Percentiles rank a stretch among this genome's conserved stretches.
These are phyloP conservation scores for Sebastes cheni DNA, from an alignment of 2,797 vertebrate genomes.

Conservation along the genomic window DNA sequence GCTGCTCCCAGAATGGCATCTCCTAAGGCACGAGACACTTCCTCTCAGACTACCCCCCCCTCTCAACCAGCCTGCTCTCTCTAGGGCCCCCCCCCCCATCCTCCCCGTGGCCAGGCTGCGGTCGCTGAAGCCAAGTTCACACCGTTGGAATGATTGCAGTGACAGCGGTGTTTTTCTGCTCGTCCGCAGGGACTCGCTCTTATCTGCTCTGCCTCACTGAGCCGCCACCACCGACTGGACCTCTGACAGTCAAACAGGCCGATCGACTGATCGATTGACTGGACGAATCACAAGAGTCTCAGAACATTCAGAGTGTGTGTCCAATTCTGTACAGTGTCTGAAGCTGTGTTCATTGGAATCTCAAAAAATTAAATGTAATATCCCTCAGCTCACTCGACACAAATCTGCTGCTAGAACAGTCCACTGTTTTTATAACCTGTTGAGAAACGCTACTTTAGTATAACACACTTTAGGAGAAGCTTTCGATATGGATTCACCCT, in stretches of 20 bases:
- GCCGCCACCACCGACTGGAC: background rate
- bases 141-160: conserved; percentile 62
- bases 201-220: conserved; percentile 42
- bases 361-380: background rate
- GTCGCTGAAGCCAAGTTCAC: conserved; percentile 54
- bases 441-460: background rate
- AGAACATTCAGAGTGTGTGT: background rate
- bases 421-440: background rate
- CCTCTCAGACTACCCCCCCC: conserved; percentile 20
- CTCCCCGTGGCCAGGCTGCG: conserved; percentile 46
- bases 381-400: background rate
- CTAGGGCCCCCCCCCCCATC: background rate
- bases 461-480: background rate
- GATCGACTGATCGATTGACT: conserved; percentile 27
- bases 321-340: background rate
- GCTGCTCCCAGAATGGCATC: conserved; percentile 62
- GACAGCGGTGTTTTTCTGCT: conserved; percentile 61
- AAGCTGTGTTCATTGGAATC: background rate
- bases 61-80: conserved; percentile 14
- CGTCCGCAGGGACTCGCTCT: conserved; percentile 27
- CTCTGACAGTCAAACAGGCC: conserved; percentile 9
- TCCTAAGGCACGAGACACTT: conserved; percentile 61
- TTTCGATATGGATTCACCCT: background rate
- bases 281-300: conserved; percentile 16
- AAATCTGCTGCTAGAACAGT: background rate